Evolutionary conservation across 2,888 invertebrate species (phyloP), one percentile per base, ranked within the genome.

Genomic region (Leistus spinibarbis): DNA sequence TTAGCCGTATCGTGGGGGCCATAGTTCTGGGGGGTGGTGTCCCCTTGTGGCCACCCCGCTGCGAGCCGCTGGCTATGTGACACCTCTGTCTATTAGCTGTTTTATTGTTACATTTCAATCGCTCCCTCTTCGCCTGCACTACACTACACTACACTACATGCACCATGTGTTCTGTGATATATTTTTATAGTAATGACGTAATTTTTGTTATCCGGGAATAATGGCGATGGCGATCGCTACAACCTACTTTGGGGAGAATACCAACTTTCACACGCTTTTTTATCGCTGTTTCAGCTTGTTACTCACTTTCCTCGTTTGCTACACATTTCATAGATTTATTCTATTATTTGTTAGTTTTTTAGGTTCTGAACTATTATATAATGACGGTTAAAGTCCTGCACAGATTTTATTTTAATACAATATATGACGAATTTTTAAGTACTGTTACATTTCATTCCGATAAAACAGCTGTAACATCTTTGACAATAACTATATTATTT

Each of bases 41-140:
- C 67, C 76, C 77, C 70, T 60, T 19, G 70, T 67, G 74, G 77
- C 79, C 80, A 80, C 83, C 85, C 84, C 80, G 81, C 79, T 82
- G 86, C 82, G 81, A 81, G 80, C 84, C 80, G 79, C 82, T 80
- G 84, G 84, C 82, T 79, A 80, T 77, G 77, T 84, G 85, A 86
- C 86, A 86, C 86, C 86, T 75, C 69, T 85, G 84, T 84, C 85
- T 85, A 86, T 86, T 86, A 86, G 84, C 85, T 84, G 84, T 85
- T 85, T 85, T 85, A 86, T 86, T 85, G 85, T 85, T 82, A 83
- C 84, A 81, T 83, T 85, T 85, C 84, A 84, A 85, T 85, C 82
- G 85, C 83, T 84, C 83, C 81, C 80, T 40, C 40, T n/a, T 78
- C 77, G 60, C 63, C 40, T 76, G 53, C 24, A 24, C 66, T 78